Evolutionary conservation across 1,140 invertebrate genomes (phyloP).

Genomic region (Ericerus pela): DNA sequence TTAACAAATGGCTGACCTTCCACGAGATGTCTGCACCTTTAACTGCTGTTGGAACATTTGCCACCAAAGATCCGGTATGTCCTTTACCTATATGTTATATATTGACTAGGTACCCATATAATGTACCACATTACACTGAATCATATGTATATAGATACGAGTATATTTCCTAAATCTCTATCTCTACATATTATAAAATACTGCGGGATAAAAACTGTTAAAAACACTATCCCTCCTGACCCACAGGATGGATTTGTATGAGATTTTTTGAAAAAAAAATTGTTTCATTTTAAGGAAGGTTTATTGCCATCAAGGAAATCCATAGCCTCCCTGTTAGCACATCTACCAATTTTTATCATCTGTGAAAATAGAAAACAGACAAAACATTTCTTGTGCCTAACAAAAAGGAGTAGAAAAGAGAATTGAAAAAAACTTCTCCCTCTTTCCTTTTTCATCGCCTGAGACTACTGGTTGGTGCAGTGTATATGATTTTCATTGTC

Average conservation of each 20-base stretch:
- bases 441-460: too few relatives aligned
- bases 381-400: too few relatives aligned
- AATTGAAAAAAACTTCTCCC: too few relatives aligned
- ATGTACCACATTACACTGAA: not conserved
- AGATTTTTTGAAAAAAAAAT: not conserved
- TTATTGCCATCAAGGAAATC: too few relatives aligned
- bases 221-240: not conserved
- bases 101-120: not conserved
- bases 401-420: too few relatives aligned
- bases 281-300: too few relatives aligned
- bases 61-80: conserved; percentile 69
- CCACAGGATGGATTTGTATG: too few relatives aligned
- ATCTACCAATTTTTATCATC: not conserved
- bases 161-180: not conserved
- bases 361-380: too few relatives aligned
- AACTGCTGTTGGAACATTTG: conserved; percentile 69
- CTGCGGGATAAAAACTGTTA: too few relatives aligned
- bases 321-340: not conserved
- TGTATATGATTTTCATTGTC: too few relatives aligned
- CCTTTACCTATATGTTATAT: not conserved
- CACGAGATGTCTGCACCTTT: conserved; percentile 78
- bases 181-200: too few relatives aligned
- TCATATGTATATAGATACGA: not conserved
- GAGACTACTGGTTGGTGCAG: too few relatives aligned
- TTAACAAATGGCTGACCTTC: conserved; percentile 82